Evolutionary conservation across 1,140 invertebrate genomes (phyloP), one percentile per base, ranked within the genome.

Genomic region (Lucilia cuprina): DNA sequence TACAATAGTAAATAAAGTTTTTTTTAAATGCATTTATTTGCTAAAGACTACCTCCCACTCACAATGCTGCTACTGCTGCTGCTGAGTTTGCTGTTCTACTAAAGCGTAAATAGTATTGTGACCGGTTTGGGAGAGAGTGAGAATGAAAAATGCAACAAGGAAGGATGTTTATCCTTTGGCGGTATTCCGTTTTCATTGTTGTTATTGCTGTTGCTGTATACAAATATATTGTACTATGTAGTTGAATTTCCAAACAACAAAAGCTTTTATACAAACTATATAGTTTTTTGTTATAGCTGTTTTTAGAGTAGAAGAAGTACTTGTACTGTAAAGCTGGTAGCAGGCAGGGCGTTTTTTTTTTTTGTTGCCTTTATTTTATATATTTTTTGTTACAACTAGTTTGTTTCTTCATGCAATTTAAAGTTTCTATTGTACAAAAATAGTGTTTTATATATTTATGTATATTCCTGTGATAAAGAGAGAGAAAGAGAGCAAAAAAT

Each of bases 151-250:
- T 30, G 25, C 25, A 17, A 60, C 17, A 60, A 60, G 55, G 55
- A 60, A 70, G 65, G 65, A 25, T 70, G 65, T 70, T 70, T 70
- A 25, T 70, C 65, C 65, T 70, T 70, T 70, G 65, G 65, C 65
- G 65, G 65, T 70, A 70, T 70, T 25, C 19, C 65, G n/a, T 70
- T 70, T 70, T 19, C 19, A 8, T 55, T 13, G 7, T 19, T 70
- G 65, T 19, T 2, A 10, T 55, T 13, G 7, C 5, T 70, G 65
- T 19, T 2, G n/a, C 8, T 70, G 50, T n/a, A 60, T 60, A n/a
- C 41, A 60, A 60, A 60, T 60, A 60, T 60, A n/a, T n/a, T n/a
- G n/a, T 60, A 14, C n/a, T 60, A n/a, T 17, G 7, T 60, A n/a
- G 25, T 60, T 60, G 55, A 17, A 60, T 60, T 17, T 60, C n/a